Percentiles rank a stretch among this genome's conserved stretches.
Conservation (phyloP, 2,888 invertebrate genomes). For the Nephrocerus scutellatus region DNA sequence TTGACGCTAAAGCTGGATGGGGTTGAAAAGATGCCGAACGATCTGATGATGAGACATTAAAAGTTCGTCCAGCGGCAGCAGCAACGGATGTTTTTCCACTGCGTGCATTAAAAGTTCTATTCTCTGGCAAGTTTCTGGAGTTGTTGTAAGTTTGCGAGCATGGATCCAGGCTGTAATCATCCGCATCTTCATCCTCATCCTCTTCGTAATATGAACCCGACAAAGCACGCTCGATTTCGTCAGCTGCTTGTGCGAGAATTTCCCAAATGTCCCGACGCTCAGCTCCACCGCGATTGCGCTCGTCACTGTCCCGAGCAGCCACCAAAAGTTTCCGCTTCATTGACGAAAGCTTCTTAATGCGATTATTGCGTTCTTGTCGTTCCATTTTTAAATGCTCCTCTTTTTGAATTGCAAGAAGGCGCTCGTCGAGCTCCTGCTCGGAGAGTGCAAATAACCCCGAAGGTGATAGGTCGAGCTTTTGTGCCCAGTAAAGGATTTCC, state of each 20-base stretch:
- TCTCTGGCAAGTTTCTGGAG: too few species aligned
- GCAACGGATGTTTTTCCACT: too few species aligned
- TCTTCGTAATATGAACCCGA: too few species aligned
- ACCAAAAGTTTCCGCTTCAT: constrained; percentile 27
- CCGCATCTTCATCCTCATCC: neutral
- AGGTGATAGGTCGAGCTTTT: constrained; percentile 26
- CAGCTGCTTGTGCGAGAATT: constrained; percentile 30
- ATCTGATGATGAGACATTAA: too few species aligned
- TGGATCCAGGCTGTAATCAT: too few species aligned
- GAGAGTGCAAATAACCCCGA: constrained; percentile 24
- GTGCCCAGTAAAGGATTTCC: constrained; percentile 27
- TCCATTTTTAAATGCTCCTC: constrained; percentile 2
- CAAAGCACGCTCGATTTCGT: constrained; percentile 37
- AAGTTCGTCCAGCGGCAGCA: too few species aligned
- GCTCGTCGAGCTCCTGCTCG: constrained; percentile 17
- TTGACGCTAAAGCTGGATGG: constrained; percentile 22
- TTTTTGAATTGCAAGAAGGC: constrained; percentile 4
- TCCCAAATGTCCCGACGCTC: constrained; percentile 27
- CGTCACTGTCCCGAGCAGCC: constrained; percentile 20
- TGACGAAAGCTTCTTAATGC: constrained; percentile 23
- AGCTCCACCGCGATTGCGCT: constrained; percentile 13
- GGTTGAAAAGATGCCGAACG: constrained; percentile 13
- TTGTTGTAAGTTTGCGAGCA: too few species aligned
- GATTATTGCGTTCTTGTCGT: constrained; percentile 16
- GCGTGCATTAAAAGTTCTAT: too few species aligned